phyloP scores from a whole-genome alignment of 2,113 vertebrate species.

The Thamnaconus septentrionalis region DNA sequence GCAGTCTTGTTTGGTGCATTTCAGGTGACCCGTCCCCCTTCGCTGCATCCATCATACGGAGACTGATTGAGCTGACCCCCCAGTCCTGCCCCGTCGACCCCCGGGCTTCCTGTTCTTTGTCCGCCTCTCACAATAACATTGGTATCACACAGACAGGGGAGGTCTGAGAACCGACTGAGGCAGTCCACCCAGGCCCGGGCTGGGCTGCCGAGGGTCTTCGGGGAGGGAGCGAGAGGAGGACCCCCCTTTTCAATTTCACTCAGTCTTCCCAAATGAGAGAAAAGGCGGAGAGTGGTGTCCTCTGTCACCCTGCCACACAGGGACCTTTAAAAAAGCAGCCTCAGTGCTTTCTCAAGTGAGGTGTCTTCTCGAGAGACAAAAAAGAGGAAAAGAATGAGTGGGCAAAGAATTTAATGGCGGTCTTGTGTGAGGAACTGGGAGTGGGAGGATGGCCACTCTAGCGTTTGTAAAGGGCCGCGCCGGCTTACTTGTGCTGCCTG shows the following conservation, averaged over 20 bases:
- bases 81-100: slow-evolving; percentile 58
- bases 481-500: slow-evolving; percentile 40
- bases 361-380: slow-evolving; percentile 61
- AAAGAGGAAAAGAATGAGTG: slow-evolving; percentile 60
- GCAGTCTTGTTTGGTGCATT: slow-evolving; percentile 26
- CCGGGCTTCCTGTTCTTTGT: slow-evolving; percentile 76
- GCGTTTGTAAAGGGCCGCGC: slow-evolving; percentile 40
- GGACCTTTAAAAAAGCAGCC: slow-evolving; percentile 60
- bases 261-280: slow-evolving; percentile 59
- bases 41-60: slow-evolving; percentile 63
- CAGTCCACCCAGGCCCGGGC: slow-evolving; percentile 44
- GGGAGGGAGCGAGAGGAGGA: slow-evolving; percentile 61
- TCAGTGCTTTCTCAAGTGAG: slow-evolving; percentile 67
- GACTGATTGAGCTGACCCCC: slow-evolving; percentile 70
- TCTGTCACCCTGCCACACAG: slow-evolving; percentile 62
- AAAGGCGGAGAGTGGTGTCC: slow-evolving; percentile 61
- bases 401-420: slow-evolving; percentile 64
- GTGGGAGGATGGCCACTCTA: slow-evolving; percentile 62
- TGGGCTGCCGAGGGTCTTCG: slow-evolving; percentile 36
- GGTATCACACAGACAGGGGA: slow-evolving; percentile 57
- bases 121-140: slow-evolving; percentile 56
- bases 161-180: slow-evolving; percentile 60
- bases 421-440: slow-evolving; percentile 45
- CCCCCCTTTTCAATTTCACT: slow-evolving; percentile 53
- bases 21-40: slow-evolving; percentile 55